Percentiles rank a stretch among this genome's conserved stretches.
These are phyloP conservation scores for Drosophila phalerata DNA, from an alignment of 2,888 invertebrate species.

Conservation along the genomic window DNA sequence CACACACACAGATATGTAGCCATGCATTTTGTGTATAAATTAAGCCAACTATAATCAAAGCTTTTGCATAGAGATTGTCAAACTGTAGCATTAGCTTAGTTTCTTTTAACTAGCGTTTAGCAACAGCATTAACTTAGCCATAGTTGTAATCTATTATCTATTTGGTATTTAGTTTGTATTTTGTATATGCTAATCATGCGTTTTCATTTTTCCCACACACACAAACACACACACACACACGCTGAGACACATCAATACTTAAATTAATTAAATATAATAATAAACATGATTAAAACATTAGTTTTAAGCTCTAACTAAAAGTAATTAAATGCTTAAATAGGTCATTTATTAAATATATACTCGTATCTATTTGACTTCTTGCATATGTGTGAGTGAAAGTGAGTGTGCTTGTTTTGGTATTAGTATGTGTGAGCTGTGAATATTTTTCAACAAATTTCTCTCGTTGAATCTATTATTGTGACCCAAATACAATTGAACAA, in stretches of 20 bases:
- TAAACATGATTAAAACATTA: conserved; percentile 26
- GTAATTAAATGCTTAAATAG: conserved; percentile 42
- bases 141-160: conserved; percentile 22
- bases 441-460: conserved; percentile 20
- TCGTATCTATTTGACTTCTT: conserved; percentile 36
- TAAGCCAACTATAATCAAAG: conserved; percentile 10
- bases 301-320: conserved; percentile 23
- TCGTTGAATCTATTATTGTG: conserved; percentile 44
- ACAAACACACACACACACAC: conserved; percentile 18
- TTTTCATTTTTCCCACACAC: conserved; percentile 37
- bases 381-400: conserved; percentile 14
- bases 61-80: conserved; percentile 31
- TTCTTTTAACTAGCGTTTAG: conserved; percentile 42
- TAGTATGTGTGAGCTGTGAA: conserved; percentile 19
- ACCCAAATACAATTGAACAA: conserved; percentile 56
- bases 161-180: conserved; percentile 38
- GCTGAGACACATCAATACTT: neutral
- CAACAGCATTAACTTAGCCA: conserved; percentile 46
- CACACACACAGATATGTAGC: conserved; percentile 30
- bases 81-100: conserved; percentile 54
- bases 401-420: neutral
- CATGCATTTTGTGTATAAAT: conserved; percentile 51
- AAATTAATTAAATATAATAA: conserved; percentile 21
- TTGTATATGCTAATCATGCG: conserved; percentile 53
- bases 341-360: conserved; percentile 41